Conservation (phyloP, 2,113 vertebrate genomes). For the Leucopsar rothschildi region DNA sequence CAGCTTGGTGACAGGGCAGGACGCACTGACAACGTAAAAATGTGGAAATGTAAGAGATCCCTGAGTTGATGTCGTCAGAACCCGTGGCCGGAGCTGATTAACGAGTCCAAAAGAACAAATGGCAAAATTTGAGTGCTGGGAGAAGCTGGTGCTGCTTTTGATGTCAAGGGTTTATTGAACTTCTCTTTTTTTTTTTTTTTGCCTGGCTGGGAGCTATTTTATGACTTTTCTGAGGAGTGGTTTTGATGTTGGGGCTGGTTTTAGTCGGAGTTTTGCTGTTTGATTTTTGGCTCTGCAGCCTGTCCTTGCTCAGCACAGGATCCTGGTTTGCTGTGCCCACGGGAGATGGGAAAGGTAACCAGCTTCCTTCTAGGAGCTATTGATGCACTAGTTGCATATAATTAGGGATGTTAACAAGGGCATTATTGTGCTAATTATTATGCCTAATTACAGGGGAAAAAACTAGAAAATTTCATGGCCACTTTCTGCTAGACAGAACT, state of each 20-base stretch:
- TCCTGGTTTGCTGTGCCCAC: background rate
- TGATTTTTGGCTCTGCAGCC: background rate
- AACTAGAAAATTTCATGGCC: background rate
- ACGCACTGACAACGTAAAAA: background rate
- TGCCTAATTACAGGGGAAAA: constrained; percentile 13
- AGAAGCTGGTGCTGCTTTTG: background rate
- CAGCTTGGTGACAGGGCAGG: constrained; percentile 34
- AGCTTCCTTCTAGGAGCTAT: background rate
- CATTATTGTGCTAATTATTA: constrained; percentile 50
- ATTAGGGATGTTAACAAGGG: constrained; percentile 37
- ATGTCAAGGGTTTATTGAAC: background rate
- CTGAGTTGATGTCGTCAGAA: background rate
- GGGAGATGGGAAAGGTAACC: background rate
- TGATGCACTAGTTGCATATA: background rate
- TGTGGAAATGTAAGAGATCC: constrained; percentile 14
- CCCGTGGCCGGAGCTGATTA: background rate
- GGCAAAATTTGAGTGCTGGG: background rate
- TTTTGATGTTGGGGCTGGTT: background rate
- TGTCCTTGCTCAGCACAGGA: background rate
- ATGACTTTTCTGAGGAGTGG: background rate
- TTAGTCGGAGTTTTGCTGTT: background rate
- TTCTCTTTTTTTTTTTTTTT: background rate
- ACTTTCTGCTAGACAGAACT: constrained; percentile 14
- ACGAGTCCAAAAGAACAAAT: background rate
- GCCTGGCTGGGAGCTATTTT: background rate